These are phyloP conservation scores for Megaptera novaeangliae DNA, from an alignment of 2,113 vertebrate genomes.

Conservation along the genomic window DNA sequence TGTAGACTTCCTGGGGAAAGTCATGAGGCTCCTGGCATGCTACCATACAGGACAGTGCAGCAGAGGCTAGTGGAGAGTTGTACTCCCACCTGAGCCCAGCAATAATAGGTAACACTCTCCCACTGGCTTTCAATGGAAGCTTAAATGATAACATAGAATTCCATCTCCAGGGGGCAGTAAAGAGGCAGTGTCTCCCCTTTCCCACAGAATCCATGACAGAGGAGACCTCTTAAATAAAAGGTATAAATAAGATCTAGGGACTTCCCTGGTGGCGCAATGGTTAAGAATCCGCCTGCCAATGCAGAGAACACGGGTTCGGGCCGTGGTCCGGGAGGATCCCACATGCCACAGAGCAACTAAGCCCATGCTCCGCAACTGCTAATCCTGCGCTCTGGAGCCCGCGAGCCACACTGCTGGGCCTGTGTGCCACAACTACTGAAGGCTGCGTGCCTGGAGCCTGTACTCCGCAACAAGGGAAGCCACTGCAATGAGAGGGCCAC, in stretches of 20 bases:
- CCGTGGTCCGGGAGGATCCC: too few relatives aligned
- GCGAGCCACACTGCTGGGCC: too few relatives aligned
- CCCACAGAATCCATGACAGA: neutral
- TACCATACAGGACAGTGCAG: too few relatives aligned
- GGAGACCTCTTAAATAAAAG: neutral
- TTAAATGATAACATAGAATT: neutral
- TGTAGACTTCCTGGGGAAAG: neutral
- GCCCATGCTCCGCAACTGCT: too few relatives aligned
- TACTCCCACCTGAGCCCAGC: neutral
- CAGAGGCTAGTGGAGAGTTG: neutral
- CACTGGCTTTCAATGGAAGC: neutral
- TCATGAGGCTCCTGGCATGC: neutral
- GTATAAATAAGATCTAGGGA: neutral
- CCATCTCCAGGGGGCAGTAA: neutral
- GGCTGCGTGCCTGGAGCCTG: rapidly evolving
- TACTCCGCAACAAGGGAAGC: too few relatives aligned
- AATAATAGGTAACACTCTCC: neutral
- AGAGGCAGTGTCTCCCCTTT: neutral
- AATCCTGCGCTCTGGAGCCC: too few relatives aligned
- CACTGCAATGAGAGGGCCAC: too few relatives aligned
- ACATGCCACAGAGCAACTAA: rapidly evolving
- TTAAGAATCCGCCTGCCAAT: too few relatives aligned
- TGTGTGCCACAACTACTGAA: too few relatives aligned
- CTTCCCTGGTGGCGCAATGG: too few relatives aligned
- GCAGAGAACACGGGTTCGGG: rapidly evolving